A percentile compares a stretch with the other conserved stretches of the same genome.
These are phyloP conservation scores for Zenarchopterus dispar DNA, from an alignment of 2,797 vertebrate species.

Conservation along the genomic window DNA sequence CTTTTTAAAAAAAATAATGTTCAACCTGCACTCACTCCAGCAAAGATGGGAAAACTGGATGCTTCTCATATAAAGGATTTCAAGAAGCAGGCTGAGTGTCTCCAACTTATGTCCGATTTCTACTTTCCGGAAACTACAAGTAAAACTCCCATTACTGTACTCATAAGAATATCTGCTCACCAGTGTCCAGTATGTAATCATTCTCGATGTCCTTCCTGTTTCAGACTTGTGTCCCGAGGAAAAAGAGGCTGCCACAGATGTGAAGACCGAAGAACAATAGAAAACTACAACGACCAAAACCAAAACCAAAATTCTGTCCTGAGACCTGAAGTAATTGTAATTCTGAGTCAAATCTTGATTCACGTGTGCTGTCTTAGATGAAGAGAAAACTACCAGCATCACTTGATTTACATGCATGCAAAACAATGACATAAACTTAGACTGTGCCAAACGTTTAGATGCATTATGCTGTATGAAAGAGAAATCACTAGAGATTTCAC, in stretches of 20 bases:
- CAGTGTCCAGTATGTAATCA: not conserved
- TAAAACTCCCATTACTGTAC: slow-evolving; percentile 2
- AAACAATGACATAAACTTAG: not conserved
- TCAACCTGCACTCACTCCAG: slow-evolving; percentile 19
- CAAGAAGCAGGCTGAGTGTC: slow-evolving; percentile 55
- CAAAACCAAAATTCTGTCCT: not conserved
- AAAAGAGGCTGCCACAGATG: not conserved
- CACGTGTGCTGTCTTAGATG: not conserved
- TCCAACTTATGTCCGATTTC: slow-evolving; percentile 32
- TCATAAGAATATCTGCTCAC: no score
- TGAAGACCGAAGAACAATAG: slow-evolving; percentile 18
- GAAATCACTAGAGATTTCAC: not conserved
- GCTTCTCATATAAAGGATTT: slow-evolving; percentile 36
- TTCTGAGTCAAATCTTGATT: not conserved
- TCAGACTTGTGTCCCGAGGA: slow-evolving; percentile 49
- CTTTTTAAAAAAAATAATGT: not conserved
- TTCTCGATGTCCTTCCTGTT: slow-evolving; percentile 19
- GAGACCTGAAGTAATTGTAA: not conserved
- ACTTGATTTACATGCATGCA: not conserved
- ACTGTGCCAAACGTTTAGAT: not conserved
- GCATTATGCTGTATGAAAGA: not conserved
- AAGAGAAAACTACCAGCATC: not conserved
- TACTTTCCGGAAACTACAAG: slow-evolving; percentile 30
- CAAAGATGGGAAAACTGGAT: slow-evolving; percentile 40
- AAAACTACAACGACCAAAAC: not conserved